Percentiles rank a stretch among this genome's conserved stretches.
Conservation (phyloP, 2,797 vertebrate genomes). For the Lophius americanus region DNA sequence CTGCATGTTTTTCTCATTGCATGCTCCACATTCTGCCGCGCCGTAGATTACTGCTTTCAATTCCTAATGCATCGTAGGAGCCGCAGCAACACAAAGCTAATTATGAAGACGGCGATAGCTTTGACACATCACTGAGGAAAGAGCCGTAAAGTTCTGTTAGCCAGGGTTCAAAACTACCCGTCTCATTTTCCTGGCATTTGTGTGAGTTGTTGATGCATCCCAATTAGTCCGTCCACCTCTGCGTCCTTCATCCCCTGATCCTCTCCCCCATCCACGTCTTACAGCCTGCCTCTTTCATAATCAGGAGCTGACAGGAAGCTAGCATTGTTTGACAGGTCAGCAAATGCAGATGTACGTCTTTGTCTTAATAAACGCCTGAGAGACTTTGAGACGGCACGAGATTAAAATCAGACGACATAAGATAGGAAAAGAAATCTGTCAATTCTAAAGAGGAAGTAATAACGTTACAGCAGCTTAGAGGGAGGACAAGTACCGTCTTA, state of each 20-base stretch:
- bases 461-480: no score
- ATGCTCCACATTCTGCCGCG: conserved; percentile 45
- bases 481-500: no score
- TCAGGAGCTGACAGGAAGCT: conserved; percentile 57
- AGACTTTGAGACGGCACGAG: no score
- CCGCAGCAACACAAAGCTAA: conserved; percentile 66
- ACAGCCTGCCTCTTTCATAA: conserved; percentile 29
- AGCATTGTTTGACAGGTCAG: conserved; percentile 60
- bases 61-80: conserved; percentile 50
- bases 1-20: conserved; percentile 54
- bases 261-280: conserved; percentile 3
- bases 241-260: conserved; percentile 8
- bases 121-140: conserved; percentile 67
- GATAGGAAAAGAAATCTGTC: no score
- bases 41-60: conserved; percentile 46
- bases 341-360: conserved; percentile 51
- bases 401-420: no score
- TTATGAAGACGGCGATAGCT: conserved; percentile 67
- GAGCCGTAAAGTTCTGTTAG: conserved; percentile 51
- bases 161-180: conserved; percentile 47
- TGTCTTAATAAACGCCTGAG: conserved; percentile 41
- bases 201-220: conserved; percentile 57
- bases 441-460: no score
- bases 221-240: conserved; percentile 64
- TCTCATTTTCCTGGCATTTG: conserved; percentile 49